Evolutionary conservation across 2,888 invertebrate genomes (phyloP), one percentile per base, ranked within the genome.

Genomic region (Tenthredo notha): DNA sequence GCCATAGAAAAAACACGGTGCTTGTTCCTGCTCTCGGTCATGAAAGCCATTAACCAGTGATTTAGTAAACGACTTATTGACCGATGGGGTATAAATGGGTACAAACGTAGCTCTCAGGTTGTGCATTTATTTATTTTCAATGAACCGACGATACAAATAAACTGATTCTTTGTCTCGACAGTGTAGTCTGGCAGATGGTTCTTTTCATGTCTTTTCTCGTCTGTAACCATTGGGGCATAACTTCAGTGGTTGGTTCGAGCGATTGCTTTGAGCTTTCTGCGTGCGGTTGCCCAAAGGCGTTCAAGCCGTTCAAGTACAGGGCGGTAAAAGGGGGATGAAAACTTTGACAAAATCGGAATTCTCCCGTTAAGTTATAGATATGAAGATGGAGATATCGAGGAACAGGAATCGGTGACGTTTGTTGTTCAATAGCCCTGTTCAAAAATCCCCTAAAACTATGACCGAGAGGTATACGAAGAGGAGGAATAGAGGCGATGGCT

Each of bases 281-380:
- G 12, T 29, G 67, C 67, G 67, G 67, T 67, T 67, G 25, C 67
- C 67, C 67, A 70, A 70, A 70, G 37, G 70, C 37, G 18, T 61
- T 61, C 12, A 12, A 61, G 25, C 7, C 25, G 25, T 61, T 61
- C 21, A 61, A 61, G 25, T 1, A 10, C 25, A 9, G 61, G n/a
- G n/a, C n/a, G 61, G n/a, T n/a, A 9, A 25, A 61, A 61, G n/a
- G 10, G 61, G 21, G 61, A 10, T 25, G 10, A 1, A 61, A 25
- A 61, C 21, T 25, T 61, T n/a, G 43, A 18, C 15, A 4, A 5
- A 74, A 18, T 18, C 29, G 12, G 33, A 67, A 67, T 67, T 67
- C 33, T 4, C 12, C 7, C 15, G n/a, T n/a, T n/a, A n/a, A n/a
- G n/a, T n/a, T n/a, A n/a, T 33, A 6, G 18, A 33, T 18, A 18